These are phyloP conservation scores for Leuciscus idus DNA, from an alignment of 2,113 vertebrate species.

Conservation along the genomic window DNA sequence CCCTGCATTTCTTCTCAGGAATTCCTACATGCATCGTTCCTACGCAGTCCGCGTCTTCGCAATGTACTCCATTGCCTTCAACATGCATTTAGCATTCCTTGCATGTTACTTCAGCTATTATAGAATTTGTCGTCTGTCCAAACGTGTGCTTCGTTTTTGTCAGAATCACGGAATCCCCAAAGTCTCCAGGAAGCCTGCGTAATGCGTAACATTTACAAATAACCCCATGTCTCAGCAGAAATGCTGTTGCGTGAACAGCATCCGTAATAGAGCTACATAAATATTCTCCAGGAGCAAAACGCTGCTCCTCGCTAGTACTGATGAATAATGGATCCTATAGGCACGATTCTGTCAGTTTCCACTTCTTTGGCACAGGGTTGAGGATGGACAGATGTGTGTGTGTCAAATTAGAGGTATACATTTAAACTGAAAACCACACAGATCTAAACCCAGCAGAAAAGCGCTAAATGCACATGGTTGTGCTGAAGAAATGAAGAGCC, in stretches of 20 bases:
- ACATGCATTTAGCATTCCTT: conserved; percentile 26
- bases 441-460: not conserved
- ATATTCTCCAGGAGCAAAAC: conserved; percentile 38
- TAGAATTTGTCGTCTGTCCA: conserved; percentile 5
- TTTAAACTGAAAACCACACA: not conserved
- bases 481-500: not conserved
- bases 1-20: conserved; percentile 15
- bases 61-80: not conserved
- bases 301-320: not conserved
- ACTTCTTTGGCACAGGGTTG: conserved; percentile 18
- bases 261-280: conserved; percentile 34
- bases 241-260: conserved; percentile 26
- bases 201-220: conserved; percentile 42
- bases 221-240: conserved; percentile 18
- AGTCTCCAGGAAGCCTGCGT: conserved; percentile 24
- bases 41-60: not conserved
- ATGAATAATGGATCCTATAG: conserved; percentile 54
- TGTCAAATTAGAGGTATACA: not conserved
- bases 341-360: conserved; percentile 36
- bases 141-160: not conserved
- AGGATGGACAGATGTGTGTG: conserved; percentile 5
- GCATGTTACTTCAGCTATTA: conserved; percentile 32
- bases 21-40: not conserved
- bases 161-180: conserved; percentile 8
- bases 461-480: not conserved